These are phyloP conservation scores for Anastrepha obliqua DNA, from an alignment of 1,140 invertebrate species.

Conservation along the genomic window DNA sequence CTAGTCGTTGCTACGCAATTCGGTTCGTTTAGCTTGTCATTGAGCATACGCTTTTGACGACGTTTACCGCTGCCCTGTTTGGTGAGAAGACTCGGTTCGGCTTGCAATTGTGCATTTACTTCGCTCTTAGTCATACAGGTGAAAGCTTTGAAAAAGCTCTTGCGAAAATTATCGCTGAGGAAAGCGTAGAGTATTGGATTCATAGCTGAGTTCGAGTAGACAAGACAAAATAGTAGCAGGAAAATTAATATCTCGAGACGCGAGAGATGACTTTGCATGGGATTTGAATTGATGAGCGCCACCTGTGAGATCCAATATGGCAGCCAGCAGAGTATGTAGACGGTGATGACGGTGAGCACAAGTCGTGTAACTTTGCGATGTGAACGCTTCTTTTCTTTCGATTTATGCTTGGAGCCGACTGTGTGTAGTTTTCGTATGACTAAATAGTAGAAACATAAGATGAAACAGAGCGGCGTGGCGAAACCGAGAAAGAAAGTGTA, in stretches of 20 bases:
- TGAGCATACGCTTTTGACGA: conserved; percentile 62
- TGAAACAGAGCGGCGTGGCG: conserved; percentile 91
- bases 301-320: conserved; percentile 94
- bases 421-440: conserved; percentile 93
- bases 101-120: conserved; percentile 88
- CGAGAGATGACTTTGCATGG: conserved; percentile 79
- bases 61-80: conserved; percentile 73
- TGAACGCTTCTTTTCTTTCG: conserved; percentile 92
- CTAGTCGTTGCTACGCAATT: neutral
- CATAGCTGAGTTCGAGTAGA: conserved; percentile 97
- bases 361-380: conserved; percentile 94
- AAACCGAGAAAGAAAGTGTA: conserved; percentile 83
- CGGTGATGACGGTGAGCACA: conserved; percentile 95
- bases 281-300: conserved; percentile 82
- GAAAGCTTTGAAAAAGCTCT: conserved; percentile 94
- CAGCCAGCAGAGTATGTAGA: conserved; percentile 97
- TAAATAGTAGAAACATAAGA: conserved; percentile 95
- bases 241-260: conserved; percentile 86
- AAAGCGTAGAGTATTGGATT: conserved; percentile 98
- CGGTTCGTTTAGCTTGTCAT: neutral
- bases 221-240: conserved; percentile 88
- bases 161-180: conserved; percentile 95
- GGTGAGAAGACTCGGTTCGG: conserved; percentile 94
- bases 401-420: conserved; percentile 83
- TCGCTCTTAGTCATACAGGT: conserved; percentile 89